Conservation (phyloP, 2,113 vertebrate species). For the Cheilinus undulatus region DNA sequence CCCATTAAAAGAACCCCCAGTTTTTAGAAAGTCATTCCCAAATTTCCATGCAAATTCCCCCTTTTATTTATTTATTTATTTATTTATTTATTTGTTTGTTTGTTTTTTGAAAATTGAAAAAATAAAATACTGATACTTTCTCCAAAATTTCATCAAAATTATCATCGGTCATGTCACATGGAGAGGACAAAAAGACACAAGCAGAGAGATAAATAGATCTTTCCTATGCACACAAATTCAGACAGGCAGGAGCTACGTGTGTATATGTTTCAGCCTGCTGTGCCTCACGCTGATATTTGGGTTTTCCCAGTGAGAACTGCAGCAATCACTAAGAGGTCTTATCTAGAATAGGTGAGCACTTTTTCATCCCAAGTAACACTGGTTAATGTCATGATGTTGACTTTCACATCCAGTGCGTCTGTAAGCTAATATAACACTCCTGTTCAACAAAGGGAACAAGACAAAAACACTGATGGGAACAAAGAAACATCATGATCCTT, state of each 20-base stretch:
- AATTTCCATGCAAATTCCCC: too few relatives aligned
- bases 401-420: neutral
- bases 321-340: constrained; percentile 31
- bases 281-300: constrained; percentile 47
- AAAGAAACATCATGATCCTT: too few relatives aligned
- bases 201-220: constrained; percentile 29
- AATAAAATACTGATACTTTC: too few relatives aligned
- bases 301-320: constrained; percentile 19
- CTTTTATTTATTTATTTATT: too few relatives aligned
- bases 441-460: too few relatives aligned
- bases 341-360: constrained; percentile 4
- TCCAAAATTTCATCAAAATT: constrained; percentile 2
- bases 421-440: too few relatives aligned
- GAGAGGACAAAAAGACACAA: constrained; percentile 12
- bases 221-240: constrained; percentile 16
- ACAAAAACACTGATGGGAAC: too few relatives aligned
- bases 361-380: neutral
- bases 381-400: neutral
- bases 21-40: too few relatives aligned
- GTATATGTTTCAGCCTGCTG: constrained; percentile 27
- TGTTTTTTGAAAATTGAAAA: too few relatives aligned
- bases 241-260: neutral
- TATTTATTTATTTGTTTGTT: too few relatives aligned
- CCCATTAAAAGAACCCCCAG: too few relatives aligned
- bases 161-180: neutral